These are phyloP conservation scores for Taeniopygia guttata DNA, from an alignment of 2,797 vertebrate genomes.

Conservation along the genomic window DNA sequence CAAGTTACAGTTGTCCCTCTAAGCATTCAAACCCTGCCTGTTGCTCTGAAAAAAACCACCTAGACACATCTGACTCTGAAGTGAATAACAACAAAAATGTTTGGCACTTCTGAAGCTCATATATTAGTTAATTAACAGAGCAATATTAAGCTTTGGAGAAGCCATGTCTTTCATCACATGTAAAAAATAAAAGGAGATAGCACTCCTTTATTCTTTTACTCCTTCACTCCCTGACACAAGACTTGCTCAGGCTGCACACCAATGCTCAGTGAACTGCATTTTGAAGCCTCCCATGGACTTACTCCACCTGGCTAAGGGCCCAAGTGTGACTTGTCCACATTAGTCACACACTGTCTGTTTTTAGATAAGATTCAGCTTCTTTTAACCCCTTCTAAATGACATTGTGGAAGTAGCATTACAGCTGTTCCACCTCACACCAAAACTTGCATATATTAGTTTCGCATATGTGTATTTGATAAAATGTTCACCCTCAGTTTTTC, in stretches of 20 bases:
- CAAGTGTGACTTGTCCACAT: background rate
- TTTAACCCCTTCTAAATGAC: background rate
- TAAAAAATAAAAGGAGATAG: background rate
- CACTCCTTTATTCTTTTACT: background rate
- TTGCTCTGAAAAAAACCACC: background rate
- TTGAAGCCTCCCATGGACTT: background rate
- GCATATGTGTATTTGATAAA: background rate
- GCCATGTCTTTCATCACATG: background rate
- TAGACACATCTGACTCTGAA: background rate
- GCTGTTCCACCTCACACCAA: background rate
- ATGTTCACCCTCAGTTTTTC: background rate
- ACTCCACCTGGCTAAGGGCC: background rate
- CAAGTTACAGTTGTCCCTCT: background rate
- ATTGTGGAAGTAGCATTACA: background rate
- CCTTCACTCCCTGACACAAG: background rate
- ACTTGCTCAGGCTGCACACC: background rate
- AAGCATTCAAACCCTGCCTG: background rate
- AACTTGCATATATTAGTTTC: background rate
- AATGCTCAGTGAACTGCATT: background rate
- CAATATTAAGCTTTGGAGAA: conserved; percentile 24
- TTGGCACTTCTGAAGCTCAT: conserved; percentile 18
- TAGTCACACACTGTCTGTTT: background rate
- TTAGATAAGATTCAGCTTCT: background rate
- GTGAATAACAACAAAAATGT: background rate
- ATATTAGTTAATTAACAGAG: conserved; percentile 39